Conservation (phyloP, 2,888 invertebrate genomes). For the Tethea ocularis region DNA sequence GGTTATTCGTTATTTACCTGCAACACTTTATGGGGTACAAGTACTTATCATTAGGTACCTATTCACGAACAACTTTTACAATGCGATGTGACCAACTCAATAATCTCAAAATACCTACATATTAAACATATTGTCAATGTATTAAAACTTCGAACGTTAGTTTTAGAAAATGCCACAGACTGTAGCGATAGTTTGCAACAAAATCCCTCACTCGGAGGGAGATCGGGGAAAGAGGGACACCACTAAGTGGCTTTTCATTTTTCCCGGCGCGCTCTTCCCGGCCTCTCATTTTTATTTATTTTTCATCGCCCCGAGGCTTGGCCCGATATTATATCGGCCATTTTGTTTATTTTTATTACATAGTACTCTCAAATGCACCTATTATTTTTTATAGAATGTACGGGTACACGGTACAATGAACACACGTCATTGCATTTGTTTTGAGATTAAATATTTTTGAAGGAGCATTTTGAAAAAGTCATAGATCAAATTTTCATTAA, state of each 20-base stretch:
- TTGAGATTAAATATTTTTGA: not conserved
- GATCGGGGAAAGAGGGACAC: conserved; percentile 57
- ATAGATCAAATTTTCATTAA: too few species aligned
- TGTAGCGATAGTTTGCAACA: conserved; percentile 39
- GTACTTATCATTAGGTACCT: too few species aligned
- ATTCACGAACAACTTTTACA: too few species aligned
- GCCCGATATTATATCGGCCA: conserved; percentile 72
- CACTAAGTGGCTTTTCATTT: conserved; percentile 76
- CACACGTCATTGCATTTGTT: conserved; percentile 12
- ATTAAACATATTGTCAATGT: not conserved
- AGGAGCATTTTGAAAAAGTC: too few species aligned
- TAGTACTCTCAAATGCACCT: conserved; percentile 64
- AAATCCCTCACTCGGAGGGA: conserved; percentile 42
- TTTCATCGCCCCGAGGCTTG: conserved; percentile 73
- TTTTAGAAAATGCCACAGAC: not conserved
- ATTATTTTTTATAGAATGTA: conserved; percentile 67
- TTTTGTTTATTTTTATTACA: conserved; percentile 78
- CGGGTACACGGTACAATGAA: conserved; percentile 15
- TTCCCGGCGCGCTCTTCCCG: conserved; percentile 52
- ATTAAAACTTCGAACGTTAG: not conserved
- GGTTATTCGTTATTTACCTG: too few species aligned
- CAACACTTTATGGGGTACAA: too few species aligned
- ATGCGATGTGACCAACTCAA: too few species aligned
- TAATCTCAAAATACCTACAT: too few species aligned
- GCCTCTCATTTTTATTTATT: conserved; percentile 75